Base-by-base conservation (phyloP, 2,797 vertebrate species). In the Pangasius krempfi region DNA sequence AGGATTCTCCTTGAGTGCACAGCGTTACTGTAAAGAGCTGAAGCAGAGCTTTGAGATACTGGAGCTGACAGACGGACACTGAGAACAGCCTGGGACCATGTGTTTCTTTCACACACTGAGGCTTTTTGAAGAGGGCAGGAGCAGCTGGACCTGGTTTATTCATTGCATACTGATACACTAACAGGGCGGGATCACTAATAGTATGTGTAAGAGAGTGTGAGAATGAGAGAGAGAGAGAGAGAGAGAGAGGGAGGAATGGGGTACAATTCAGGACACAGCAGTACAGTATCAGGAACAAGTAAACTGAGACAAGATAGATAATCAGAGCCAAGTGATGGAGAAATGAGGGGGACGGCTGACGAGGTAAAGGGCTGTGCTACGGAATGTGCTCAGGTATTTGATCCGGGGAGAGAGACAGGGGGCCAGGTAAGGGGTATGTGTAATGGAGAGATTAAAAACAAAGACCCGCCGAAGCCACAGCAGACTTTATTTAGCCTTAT, bases 1-100 rank as follows among this genome's bases (percentile, higher is more conserved):
- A 89, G 91, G 86, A 86, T 88, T 91, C 86, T 87, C 86, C 88
- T 90, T 90, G 84, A 91, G 90, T 64, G 62, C 27, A 85, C 56
- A 81, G 85, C 54, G n/a, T 86, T 64, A 73, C 79, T 86, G 86
- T 91, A 86, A 76, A 83, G 79, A 86, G 54, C 64, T 72, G 18
- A 37, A 88, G 62, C 20, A 25, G 5, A 79, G 78, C 86, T 89
- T 80, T 87, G 66, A 72, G 76, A 84, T 64, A 33, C 70, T 47
- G 20, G n/a, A 78, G 84, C 85, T 89, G 87, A 87, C 37, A 88
- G 78, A 86, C 66, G 33, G 73, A 68, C 88, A 89, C 25, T 84
- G 81, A 82, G 82, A 73, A 62, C 80, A 82, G 80, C 56, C 80
- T 66, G 73, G 76, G 79, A 76, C 58, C 88, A 78, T 58, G 60